Evolutionary conservation across 2,888 invertebrate genomes (phyloP).

Genomic region (Halictus ligatus): DNA sequence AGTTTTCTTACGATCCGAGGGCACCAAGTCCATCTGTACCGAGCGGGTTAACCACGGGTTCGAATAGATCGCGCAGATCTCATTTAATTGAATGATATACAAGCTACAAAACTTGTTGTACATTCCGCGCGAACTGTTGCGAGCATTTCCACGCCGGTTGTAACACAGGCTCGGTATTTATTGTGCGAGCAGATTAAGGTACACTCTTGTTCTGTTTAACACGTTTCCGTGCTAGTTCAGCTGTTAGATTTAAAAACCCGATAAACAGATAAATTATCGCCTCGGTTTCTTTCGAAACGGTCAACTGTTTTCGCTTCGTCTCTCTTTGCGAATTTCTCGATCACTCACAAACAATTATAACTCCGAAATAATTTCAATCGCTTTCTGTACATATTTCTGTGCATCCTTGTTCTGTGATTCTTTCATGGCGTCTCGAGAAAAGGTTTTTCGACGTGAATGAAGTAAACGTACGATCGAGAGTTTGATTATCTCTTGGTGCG

Average conservation of each 20-base stretch:
- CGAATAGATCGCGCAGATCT: constrained; percentile 8
- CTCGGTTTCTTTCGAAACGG: not conserved
- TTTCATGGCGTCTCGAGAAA: too few relatives aligned
- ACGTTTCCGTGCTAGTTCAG: not conserved
- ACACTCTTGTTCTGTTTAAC: not conserved
- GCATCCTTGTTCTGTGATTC: too few relatives aligned
- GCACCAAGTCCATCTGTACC: not conserved
- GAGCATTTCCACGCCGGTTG: constrained; percentile 10
- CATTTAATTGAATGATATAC: constrained; percentile 18
- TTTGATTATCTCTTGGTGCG: not conserved
- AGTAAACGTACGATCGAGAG: not conserved
- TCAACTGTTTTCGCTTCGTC: not conserved
- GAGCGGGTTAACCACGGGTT: not conserved
- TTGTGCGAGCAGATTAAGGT: constrained; percentile 8
- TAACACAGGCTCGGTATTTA: constrained; percentile 11
- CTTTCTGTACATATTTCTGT: not conserved
- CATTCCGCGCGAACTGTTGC: constrained; percentile 8
- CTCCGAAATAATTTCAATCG: not conserved
- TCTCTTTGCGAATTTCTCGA: not conserved
- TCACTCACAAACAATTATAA: not conserved
- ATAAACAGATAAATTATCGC: constrained; percentile 7
- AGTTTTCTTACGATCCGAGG: constrained; percentile 4
- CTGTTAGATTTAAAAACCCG: not conserved
- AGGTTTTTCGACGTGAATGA: not conserved
- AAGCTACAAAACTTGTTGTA: constrained; percentile 5